A percentile compares a stretch with the other conserved stretches of the same genome.
Conservation (phyloP, 2,888 invertebrate species). For the Dorcus hopei region DNA sequence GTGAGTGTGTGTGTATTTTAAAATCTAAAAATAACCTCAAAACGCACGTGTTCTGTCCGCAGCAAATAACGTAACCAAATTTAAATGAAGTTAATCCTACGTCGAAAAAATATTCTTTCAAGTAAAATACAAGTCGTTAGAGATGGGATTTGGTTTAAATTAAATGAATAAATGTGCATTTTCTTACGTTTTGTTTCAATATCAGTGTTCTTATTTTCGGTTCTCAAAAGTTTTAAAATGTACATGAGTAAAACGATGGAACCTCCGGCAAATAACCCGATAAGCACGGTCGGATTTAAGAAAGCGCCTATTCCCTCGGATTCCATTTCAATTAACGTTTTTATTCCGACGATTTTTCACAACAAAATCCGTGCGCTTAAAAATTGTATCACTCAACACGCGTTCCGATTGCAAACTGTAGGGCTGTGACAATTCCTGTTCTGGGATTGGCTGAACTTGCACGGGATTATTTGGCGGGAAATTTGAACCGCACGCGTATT, state of each 20-base stretch:
- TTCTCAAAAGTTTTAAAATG: conserved; percentile 36
- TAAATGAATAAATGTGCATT: neutral
- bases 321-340: conserved; percentile 38
- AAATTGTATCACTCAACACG: conserved; percentile 7
- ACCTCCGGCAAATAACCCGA: conserved; percentile 37
- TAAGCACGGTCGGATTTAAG: conserved; percentile 33
- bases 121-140: neutral
- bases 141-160: neutral
- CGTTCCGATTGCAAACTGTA: conserved; percentile 5
- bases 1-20: conserved; percentile 6
- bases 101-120: neutral
- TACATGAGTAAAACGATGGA: conserved; percentile 38
- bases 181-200: conserved; percentile 35
- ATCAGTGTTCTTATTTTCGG: conserved; percentile 29
- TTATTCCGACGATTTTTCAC: conserved; percentile 6
- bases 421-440: neutral
- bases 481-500: conserved; percentile 15
- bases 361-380: neutral
- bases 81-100: neutral
- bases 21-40: conserved; percentile 31
- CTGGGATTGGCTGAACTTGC: conserved; percentile 14
- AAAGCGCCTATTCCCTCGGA: conserved; percentile 40
- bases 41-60: conserved; percentile 22
- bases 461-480: conserved; percentile 18
- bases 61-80: neutral